phyloP scores from a whole-genome alignment of 1,140 invertebrate species.

The Aphaenogaster ashmeadi region DNA sequence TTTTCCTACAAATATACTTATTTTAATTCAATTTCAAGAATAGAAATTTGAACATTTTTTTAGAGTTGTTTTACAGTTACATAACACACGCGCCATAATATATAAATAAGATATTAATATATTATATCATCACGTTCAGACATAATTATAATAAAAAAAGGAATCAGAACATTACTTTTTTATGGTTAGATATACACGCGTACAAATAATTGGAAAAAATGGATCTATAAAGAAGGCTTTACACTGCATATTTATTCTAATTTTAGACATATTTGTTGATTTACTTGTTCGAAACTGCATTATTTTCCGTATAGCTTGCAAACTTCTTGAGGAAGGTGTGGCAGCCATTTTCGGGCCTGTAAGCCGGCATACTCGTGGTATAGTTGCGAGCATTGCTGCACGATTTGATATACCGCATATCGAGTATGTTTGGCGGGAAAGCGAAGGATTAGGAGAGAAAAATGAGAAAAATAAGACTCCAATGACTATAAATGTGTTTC shows the following conservation, averaged over 20 bases:
- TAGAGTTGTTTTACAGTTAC: background rate
- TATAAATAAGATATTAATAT: background rate
- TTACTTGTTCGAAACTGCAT: background rate
- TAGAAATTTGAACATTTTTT: background rate
- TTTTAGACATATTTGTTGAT: background rate
- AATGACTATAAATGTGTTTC: slow-evolving; percentile 87
- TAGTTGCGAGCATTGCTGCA: slow-evolving; percentile 90
- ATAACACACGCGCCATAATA: no score
- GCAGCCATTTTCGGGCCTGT: slow-evolving; percentile 94
- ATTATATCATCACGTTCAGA: background rate
- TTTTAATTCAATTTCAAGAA: background rate
- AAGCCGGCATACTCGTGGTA: slow-evolving; percentile 88
- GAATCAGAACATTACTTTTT: background rate
- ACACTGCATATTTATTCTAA: background rate
- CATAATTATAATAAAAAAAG: background rate
- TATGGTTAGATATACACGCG: background rate
- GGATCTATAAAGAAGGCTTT: background rate
- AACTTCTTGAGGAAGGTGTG: slow-evolving; percentile 89
- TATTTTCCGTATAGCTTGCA: slow-evolving; percentile 86
- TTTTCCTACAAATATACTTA: background rate
- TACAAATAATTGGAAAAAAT: background rate
- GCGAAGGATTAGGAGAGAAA: slow-evolving; percentile 61
- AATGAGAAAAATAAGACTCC: slow-evolving; percentile 49
- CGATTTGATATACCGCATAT: slow-evolving; percentile 90
- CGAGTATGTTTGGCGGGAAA: slow-evolving; percentile 81